Evolutionary conservation across 2,797 vertebrate genomes (phyloP).

Genomic region (Cuculus canorus): DNA sequence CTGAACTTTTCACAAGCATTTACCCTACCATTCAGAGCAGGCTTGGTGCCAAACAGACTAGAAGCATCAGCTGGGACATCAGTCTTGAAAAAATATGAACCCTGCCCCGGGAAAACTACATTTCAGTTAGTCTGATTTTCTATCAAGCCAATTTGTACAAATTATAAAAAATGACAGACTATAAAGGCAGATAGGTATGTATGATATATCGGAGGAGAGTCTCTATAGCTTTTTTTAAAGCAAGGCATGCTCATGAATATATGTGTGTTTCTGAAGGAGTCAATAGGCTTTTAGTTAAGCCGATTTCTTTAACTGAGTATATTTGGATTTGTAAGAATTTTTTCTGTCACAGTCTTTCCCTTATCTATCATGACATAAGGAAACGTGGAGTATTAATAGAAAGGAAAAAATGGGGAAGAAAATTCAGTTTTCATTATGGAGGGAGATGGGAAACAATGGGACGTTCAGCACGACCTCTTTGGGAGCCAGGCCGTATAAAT

Average conservation of each 20-base stretch:
- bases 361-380: not conserved
- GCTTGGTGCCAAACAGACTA: not conserved
- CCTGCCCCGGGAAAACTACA: not conserved
- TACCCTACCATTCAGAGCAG: not conserved
- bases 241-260: not conserved
- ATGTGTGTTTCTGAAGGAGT: not conserved
- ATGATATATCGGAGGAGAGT: not conserved
- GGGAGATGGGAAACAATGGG: not conserved
- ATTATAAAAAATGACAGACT: not conserved
- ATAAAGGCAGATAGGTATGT: not conserved
- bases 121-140: not conserved
- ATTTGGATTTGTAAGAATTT: not conserved
- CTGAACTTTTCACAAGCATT: not conserved
- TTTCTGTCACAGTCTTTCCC: not conserved
- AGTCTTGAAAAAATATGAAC: not conserved
- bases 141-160: not conserved
- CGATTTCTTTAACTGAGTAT: not conserved
- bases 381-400: not conserved
- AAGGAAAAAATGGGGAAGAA: not conserved
- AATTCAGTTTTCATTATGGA: not conserved
- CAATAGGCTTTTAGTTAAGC: not conserved
- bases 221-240: not conserved
- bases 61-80: not conserved
- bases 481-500: slow-evolving; percentile 23
- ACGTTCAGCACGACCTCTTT: not conserved